Percentiles rank a stretch among this genome's conserved stretches.
phyloP scores from a whole-genome alignment of 2,113 vertebrate genomes.

The Eira barbara region DNA sequence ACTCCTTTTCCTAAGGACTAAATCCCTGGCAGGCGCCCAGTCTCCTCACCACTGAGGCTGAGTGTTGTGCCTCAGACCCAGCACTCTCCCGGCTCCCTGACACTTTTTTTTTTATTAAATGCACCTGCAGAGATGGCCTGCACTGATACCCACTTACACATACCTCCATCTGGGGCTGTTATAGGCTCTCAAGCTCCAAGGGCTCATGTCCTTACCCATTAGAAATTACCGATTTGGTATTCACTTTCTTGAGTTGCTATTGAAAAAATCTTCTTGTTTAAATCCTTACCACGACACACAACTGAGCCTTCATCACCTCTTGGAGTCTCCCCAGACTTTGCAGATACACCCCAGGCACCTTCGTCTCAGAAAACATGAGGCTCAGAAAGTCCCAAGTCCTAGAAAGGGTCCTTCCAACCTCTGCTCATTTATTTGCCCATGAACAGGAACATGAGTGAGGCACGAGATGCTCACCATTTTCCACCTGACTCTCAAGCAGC shows the following conservation, averaged over 20 bases:
- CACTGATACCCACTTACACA: not conserved
- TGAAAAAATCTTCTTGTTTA: not conserved
- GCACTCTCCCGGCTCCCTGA: not conserved
- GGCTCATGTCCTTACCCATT: not conserved
- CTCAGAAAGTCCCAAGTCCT: not conserved
- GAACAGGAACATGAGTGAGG: not conserved
- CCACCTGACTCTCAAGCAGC: not conserved
- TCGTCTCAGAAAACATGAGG: not conserved
- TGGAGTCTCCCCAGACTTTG: not conserved
- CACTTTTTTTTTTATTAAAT: not conserved
- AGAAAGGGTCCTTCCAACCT: not conserved
- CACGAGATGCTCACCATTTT: not conserved
- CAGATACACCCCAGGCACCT: not conserved
- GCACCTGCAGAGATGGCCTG: not conserved
- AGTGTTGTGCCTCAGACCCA: not conserved
- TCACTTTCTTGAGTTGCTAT: not conserved
- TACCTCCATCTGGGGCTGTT: not conserved
- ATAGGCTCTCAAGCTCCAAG: not conserved
- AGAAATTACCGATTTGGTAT: not conserved
- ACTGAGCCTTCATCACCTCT: not conserved
- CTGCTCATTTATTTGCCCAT: not conserved
- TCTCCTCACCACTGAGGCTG: not conserved
- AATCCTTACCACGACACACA: not conserved
- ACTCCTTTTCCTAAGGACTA: not conserved
- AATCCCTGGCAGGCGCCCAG: not conserved